Base-by-base conservation (phyloP, 1,140 invertebrate genomes). In the Bombyx mori region DNA sequence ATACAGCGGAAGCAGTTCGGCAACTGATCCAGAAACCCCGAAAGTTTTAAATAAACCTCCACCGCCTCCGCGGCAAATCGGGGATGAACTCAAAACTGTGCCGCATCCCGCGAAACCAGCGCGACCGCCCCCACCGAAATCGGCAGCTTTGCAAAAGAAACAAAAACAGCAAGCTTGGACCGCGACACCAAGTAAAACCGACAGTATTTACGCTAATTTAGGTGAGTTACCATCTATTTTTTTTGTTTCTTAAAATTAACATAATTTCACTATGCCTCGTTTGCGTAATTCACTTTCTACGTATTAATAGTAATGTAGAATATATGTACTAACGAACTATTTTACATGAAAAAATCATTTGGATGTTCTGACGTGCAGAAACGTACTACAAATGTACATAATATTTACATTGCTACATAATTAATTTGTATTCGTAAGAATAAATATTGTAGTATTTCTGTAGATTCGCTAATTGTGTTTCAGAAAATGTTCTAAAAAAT, bases 141-240 rank as follows among this genome's bases (percentile, higher is more conserved):
- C 91, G 44, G 89, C 88, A 10, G 89, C 91, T 12, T 71, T 92
- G 42, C 79, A 91, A 55, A 90, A 89, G 58, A 92, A 90, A 71
- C 90, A 90, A 86, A 92, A 90, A 73, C 90, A 88, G 82, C 88
- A 90, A 62, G 61, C 86, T 1, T 81, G 84, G 82, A 53, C 79
- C 5, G 57, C 79, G 43, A 62, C 85, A 42, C 82, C 88, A n/a
- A 86, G 73, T 55, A 90, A 89, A 63, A 65, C 83, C 44, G 88
- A 90, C 55, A 93, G 91, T 69, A 93, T 95, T 76, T 94, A 94
- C 79, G 93, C 93, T 56, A 94, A 95, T 89, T 90, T 94, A 84
- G 93, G 92, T 91, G 89, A 90, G 89, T 88, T 88, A 74, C 80
- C 47, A 43, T 35, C 26, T 35, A 4, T 35, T 35, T 35, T 35